Evolutionary conservation across 1,140 invertebrate genomes (phyloP).

Genomic region (Drosophila oshimai): DNA sequence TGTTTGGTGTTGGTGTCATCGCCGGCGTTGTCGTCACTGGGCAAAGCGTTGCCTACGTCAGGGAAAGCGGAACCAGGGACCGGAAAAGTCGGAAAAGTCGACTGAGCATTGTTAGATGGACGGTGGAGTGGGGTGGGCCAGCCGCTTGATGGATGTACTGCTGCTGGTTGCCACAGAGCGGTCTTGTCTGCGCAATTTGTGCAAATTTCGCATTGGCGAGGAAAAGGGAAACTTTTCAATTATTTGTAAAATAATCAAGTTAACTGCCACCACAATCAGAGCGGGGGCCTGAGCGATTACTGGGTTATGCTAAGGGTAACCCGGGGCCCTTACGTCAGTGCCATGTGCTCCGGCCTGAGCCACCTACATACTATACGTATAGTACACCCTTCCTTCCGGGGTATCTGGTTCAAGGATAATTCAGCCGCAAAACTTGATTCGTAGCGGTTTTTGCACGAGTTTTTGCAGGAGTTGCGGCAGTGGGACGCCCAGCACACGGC

Average conservation of each 20-base stretch:
- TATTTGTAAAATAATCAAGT: constrained; percentile 79
- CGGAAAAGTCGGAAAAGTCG: constrained; percentile 22
- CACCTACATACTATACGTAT: too few species aligned
- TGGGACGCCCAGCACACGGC: constrained; percentile 36
- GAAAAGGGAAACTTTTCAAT: constrained; percentile 69
- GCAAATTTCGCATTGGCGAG: constrained; percentile 56
- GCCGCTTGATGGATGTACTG: constrained; percentile 20
- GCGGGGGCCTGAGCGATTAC: constrained; percentile 10
- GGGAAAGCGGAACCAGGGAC: constrained; percentile 24
- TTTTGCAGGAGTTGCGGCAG: constrained; percentile 33
- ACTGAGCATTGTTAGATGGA: background rate
- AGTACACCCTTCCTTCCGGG: background rate
- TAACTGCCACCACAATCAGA: constrained; percentile 63
- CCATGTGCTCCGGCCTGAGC: constrained; percentile 1
- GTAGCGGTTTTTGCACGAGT: constrained; percentile 50
- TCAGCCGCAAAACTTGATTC: constrained; percentile 69
- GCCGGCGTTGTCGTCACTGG: constrained; percentile 66
- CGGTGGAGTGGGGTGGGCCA: background rate
- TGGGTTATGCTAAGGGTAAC: background rate
- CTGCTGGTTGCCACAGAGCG: constrained; percentile 14
- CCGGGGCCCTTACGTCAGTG: constrained; percentile 11
- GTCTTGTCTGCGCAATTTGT: constrained; percentile 52
- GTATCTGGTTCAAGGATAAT: constrained; percentile 71
- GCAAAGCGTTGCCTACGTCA: constrained; percentile 29
- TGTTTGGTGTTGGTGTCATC: constrained; percentile 56